Conservation (phyloP, 2,888 invertebrate genomes). For the Melitaea athalia region DNA sequence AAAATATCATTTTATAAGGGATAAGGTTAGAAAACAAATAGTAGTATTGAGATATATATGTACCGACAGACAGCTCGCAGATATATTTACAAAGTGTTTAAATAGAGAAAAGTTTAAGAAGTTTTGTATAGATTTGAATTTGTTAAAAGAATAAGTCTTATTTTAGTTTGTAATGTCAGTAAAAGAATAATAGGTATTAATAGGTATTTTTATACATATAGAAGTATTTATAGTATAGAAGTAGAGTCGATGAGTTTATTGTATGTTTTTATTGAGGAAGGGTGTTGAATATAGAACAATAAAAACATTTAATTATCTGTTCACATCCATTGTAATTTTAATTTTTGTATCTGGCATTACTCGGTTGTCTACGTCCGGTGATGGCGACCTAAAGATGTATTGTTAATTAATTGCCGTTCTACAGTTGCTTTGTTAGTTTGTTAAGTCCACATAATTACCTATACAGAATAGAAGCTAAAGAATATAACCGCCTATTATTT, state of each 20-base stretch:
- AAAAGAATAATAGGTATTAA: background rate
- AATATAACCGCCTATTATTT: no score
- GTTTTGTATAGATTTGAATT: background rate
- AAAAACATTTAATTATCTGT: no score
- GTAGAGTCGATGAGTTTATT: background rate
- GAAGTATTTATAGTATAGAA: background rate
- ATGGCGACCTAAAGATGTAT: no score
- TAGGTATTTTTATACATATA: background rate
- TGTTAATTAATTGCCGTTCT: no score
- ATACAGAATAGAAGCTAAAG: no score
- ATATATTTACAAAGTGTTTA: background rate
- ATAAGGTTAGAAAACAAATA: conserved; percentile 3
- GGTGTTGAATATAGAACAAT: background rate
- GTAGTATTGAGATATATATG: background rate
- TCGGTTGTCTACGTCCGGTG: no score
- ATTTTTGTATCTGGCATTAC: no score
- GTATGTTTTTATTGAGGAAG: conserved; percentile 9
- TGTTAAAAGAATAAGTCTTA: background rate
- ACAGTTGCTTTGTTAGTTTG: no score
- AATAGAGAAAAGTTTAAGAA: conserved; percentile 3
- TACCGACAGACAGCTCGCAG: background rate
- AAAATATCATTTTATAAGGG: background rate
- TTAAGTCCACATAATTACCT: no score
- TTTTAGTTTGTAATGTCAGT: background rate
- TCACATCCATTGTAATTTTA: no score